phyloP scores from a whole-genome alignment of 1,140 invertebrate species.

The Pseudomyrmex cubaensis region DNA sequence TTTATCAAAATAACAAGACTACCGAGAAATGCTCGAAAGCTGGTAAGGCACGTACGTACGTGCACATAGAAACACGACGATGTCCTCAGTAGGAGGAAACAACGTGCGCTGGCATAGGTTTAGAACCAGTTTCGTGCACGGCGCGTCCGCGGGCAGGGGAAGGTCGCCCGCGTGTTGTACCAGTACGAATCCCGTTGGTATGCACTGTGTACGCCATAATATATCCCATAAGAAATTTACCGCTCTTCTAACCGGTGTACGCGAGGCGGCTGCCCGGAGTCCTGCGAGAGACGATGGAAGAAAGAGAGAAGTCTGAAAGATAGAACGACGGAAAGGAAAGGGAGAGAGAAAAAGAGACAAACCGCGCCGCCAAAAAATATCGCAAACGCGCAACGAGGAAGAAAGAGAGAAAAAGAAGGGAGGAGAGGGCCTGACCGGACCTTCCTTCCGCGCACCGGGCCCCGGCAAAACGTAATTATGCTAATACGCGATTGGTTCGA shows the following conservation, averaged over 20 bases:
- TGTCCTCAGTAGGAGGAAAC: constrained; percentile 36
- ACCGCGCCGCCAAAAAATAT: constrained; percentile 55
- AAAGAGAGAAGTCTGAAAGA: constrained; percentile 11
- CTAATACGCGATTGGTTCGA: constrained; percentile 84
- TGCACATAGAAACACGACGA: constrained; percentile 29
- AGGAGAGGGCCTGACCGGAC: constrained; percentile 45
- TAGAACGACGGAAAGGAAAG: constrained; percentile 10
- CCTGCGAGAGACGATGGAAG: constrained; percentile 45
- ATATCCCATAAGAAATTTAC: constrained; percentile 81
- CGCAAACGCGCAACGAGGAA: constrained; percentile 23
- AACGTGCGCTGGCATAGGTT: constrained; percentile 61
- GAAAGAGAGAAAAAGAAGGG: constrained; percentile 19
- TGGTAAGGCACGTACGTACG: constrained; percentile 12
- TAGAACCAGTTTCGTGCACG: constrained; percentile 77
- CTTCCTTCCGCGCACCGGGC: constrained; percentile 72
- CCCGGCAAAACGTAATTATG: constrained; percentile 83
- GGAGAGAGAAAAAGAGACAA: not conserved
- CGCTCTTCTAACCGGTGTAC: constrained; percentile 78
- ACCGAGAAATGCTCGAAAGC: not conserved
- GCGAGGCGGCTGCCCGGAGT: constrained; percentile 48
- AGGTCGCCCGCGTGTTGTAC: constrained; percentile 74
- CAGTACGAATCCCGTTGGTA: constrained; percentile 81
- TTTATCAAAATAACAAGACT: constrained; percentile 11
- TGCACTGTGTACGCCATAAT: constrained; percentile 80
- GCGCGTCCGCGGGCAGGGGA: constrained; percentile 61